Conservation (phyloP, 2,113 vertebrate genomes). For the Cyrtonyx montezumae region DNA sequence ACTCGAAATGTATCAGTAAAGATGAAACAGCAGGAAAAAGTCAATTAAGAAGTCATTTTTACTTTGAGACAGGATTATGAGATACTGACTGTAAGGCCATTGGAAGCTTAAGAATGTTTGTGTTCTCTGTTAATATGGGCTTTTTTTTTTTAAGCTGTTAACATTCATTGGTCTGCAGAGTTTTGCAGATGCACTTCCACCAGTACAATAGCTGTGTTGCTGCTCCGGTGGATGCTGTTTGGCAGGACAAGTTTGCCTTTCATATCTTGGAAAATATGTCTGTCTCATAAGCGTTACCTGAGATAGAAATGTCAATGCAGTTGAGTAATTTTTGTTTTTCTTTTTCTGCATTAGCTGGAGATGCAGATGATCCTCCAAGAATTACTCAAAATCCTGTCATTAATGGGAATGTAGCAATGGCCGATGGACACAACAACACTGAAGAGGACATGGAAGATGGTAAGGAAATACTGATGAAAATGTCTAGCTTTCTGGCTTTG, state of each 20-base stretch:
- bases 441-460: constrained; percentile 99
- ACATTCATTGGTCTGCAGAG: background rate
- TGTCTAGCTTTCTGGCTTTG: background rate
- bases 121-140: background rate
- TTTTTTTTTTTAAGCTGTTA: background rate
- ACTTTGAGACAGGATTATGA: background rate
- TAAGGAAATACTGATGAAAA: constrained; percentile 66
- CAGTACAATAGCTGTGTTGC: background rate
- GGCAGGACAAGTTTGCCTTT: background rate
- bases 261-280: background rate
- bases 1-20: background rate
- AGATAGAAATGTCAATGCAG: background rate
- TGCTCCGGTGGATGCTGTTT: background rate
- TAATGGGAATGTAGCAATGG: constrained; percentile 98
- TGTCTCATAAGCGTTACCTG: background rate
- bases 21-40: background rate
- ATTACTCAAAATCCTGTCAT: constrained; percentile 97
- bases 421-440: constrained; percentile 95
- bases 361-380: constrained; percentile 98
- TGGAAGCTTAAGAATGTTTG: background rate
- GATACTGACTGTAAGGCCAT: background rate
- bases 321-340: background rate
- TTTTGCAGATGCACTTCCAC: background rate
- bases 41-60: background rate
- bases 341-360: constrained; percentile 84